phyloP scores from a whole-genome alignment of 2,888 invertebrate species.

The Trimorus sp. region DNA sequence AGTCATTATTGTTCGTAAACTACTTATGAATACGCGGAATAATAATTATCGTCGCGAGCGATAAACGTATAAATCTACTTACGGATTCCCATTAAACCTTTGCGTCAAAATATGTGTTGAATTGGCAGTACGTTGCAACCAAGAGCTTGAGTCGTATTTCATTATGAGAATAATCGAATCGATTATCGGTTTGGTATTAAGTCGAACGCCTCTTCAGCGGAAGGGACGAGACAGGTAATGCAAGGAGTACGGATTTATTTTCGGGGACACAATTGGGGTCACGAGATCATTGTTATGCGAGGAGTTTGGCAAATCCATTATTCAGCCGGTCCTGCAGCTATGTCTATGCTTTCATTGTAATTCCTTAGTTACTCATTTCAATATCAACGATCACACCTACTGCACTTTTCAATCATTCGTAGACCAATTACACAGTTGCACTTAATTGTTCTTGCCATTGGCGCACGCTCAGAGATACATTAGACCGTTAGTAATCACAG shows the following conservation, averaged over 20 bases:
- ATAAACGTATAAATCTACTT: slow-evolving; percentile 31
- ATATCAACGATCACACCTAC: slow-evolving; percentile 78
- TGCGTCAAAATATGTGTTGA: slow-evolving; percentile 36
- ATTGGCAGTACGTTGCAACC: slow-evolving; percentile 16
- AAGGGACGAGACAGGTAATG: slow-evolving; percentile 54
- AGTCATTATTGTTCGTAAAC: slow-evolving; percentile 21
- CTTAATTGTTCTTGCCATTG: no score
- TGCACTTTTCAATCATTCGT: slow-evolving; percentile 69
- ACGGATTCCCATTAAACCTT: slow-evolving; percentile 28
- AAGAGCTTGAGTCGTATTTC: slow-evolving; percentile 32
- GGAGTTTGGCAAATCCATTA: slow-evolving; percentile 78
- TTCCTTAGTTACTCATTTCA: slow-evolving; percentile 80
- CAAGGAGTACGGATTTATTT: slow-evolving; percentile 74
- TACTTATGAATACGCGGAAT: slow-evolving; percentile 28
- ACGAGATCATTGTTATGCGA: slow-evolving; percentile 77
- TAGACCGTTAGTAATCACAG: no score
- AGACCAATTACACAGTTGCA: slow-evolving; percentile 4
- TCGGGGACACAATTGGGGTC: slow-evolving; percentile 74
- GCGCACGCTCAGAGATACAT: no score
- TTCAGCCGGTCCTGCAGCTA: slow-evolving; percentile 76
- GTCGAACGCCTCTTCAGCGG: slow-evolving; percentile 51
- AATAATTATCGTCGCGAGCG: slow-evolving; percentile 11
- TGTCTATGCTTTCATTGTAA: slow-evolving; percentile 77
- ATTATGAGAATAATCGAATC: slow-evolving; percentile 48
- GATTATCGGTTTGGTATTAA: slow-evolving; percentile 52